These are phyloP conservation scores for Furcifer pardalis DNA, from an alignment of 2,797 vertebrate genomes.

Conservation along the genomic window DNA sequence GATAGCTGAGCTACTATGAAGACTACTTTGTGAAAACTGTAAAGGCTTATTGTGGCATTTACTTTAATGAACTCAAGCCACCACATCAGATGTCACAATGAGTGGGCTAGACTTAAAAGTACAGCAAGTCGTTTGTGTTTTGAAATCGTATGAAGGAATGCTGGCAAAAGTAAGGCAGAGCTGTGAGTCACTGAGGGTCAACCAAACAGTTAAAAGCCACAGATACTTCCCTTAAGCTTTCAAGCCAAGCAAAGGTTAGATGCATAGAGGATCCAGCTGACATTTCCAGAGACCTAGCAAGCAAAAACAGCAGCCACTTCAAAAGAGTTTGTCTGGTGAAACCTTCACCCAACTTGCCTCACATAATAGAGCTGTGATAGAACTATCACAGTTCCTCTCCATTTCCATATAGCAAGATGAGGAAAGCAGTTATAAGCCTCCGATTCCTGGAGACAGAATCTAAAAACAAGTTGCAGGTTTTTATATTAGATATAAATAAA, in stretches of 20 bases:
- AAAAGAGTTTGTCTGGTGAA: slow-evolving; percentile 13
- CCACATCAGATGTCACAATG: background rate
- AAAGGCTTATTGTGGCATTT: background rate
- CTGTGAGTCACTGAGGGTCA: background rate
- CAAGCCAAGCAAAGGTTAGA: background rate
- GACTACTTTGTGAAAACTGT: background rate
- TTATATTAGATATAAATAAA: slow-evolving; percentile 66
- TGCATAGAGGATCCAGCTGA: background rate
- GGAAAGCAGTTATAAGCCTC: slow-evolving; percentile 65
- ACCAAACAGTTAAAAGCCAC: background rate
- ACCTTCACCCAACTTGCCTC: slow-evolving; percentile 54
- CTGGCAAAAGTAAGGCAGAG: background rate
- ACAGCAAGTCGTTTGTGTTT: background rate
- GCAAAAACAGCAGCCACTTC: slow-evolving; percentile 56
- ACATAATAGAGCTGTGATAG: slow-evolving; percentile 60
- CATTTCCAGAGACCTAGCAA: background rate
- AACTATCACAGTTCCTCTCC: slow-evolving; percentile 67
- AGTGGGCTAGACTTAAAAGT: background rate
- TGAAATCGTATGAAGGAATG: background rate
- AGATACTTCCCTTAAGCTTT: background rate
- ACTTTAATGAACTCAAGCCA: background rate
- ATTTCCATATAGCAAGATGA: slow-evolving; percentile 57
- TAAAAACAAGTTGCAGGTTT: slow-evolving; percentile 66
- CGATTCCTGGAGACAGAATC: slow-evolving; percentile 61
- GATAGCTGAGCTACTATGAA: background rate